A percentile compares a stretch with the other conserved stretches of the same genome.
phyloP scores from a whole-genome alignment of 2,113 vertebrate genomes.

The Xenus cinereus region DNA sequence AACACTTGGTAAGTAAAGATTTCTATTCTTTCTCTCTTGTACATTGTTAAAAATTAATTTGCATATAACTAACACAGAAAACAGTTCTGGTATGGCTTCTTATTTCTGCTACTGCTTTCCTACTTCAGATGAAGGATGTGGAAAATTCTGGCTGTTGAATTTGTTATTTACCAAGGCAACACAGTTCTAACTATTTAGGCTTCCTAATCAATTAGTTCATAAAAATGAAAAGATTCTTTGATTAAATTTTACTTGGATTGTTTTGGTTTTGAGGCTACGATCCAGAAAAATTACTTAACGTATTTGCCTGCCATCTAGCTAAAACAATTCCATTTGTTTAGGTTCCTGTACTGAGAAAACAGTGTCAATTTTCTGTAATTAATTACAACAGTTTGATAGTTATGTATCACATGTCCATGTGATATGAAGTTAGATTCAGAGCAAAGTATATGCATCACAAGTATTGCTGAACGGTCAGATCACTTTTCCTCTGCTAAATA shows the following conservation, averaged over 20 bases:
- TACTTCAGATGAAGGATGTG: background rate
- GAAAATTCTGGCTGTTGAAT: background rate
- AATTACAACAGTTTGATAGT: background rate
- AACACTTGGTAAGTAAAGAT: background rate
- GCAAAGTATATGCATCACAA: background rate
- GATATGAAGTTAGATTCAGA: background rate
- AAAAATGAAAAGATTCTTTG: background rate
- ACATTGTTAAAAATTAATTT: background rate
- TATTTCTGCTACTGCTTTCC: background rate
- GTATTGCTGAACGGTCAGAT: background rate
- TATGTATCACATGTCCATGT: background rate
- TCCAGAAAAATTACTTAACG: background rate
- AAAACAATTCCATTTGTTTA: background rate
- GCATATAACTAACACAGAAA: background rate
- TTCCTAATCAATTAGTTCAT: background rate
- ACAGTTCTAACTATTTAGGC: background rate
- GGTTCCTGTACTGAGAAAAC: background rate
- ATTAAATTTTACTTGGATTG: background rate
- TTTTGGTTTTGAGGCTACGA: background rate
- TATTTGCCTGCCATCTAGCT: background rate
- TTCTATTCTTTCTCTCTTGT: background rate
- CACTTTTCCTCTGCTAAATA: background rate
- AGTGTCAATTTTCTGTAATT: background rate
- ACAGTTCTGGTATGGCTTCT: background rate
- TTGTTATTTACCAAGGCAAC: constrained; percentile 1